Evolutionary conservation across 2,113 vertebrate genomes (phyloP).

Genomic region (pig (Sus scrofa)): T2T-Sscrofa CM000815.6:87762501-87763000

Average conservation of each 20-base stretch:
- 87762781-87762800: background rate
- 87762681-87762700: background rate
- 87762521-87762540: background rate
- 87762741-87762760: fast-evolving
- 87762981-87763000: background rate
- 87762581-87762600: background rate
- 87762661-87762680: no score
- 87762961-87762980: background rate
- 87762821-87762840: background rate
- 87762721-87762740: background rate
- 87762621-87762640: background rate
- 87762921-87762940: background rate
- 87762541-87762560: no score
- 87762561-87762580: background rate
- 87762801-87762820: no score
- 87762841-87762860: background rate
- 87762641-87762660: background rate
- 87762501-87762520: background rate
- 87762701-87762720: background rate
- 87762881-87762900: background rate
- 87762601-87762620: background rate
- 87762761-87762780: background rate
- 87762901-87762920: background rate
- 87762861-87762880: background rate
- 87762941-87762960: background rate